Base-by-base conservation (phyloP, 2,888 invertebrate genomes). In the Ochropacha duplaris region DNA sequence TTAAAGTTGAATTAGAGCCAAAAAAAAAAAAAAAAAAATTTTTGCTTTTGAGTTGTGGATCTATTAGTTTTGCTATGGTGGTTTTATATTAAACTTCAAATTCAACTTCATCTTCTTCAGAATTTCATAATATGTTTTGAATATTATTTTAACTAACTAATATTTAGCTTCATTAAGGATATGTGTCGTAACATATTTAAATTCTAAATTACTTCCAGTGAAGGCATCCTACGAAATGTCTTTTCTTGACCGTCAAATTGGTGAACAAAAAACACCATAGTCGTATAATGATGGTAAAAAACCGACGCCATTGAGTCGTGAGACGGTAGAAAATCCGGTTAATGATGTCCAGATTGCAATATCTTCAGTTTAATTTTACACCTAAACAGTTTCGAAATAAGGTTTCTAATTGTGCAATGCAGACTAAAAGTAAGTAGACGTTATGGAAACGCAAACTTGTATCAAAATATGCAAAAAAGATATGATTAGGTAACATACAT, bases 201-300 rank as follows among this genome's bases (percentile, higher is more conserved):
- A 60, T 64, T 57, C 59, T 59, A 34, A 49, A 64, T 64, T 61
- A 59, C 54, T 52, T 59, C 59, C 64, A 60, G 56, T 60, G 64
- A 68, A 61, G 69, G 69, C 64, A 65, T 62, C 62, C 64, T 28
- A 56, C 59, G 54, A 57, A 65, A 69, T 71, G 64, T 68, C 65
- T 71, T 64, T 44, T 44, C 59, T 59, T 63, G 61, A 60, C 68
- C 66, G 65, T 68, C 71, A 73, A 66, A 64, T 66, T 57, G 52
- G 63, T 60, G 60, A 66, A 68, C 62, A 73, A 78, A 31, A 78
- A 72, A 74, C 69, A 65, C 58, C 65, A 68, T 66, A 65, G 66
- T 67, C 61, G 60, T 66, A 64, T 73, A 68, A 74, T 67, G 61
- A 58, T 49, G 55, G 34, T 62, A 70, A 74, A 74, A 73, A 72